Base-by-base conservation (phyloP, 2,888 invertebrate genomes). In the Trissoscelio sp. region DNA sequence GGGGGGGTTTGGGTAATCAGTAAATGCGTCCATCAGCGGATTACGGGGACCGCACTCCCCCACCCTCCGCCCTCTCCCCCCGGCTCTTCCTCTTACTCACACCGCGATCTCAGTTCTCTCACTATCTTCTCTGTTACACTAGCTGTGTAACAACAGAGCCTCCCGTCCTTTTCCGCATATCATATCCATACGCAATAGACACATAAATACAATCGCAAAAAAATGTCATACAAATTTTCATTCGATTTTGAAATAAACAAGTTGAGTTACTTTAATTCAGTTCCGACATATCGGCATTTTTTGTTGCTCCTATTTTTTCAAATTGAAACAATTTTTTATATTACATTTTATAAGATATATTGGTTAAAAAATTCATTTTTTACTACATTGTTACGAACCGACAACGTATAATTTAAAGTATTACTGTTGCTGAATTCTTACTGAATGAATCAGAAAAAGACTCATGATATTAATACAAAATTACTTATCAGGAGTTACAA, bases 21-120 rank as follows among this genome's bases (percentile, higher is more conserved):
- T 88, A 88, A 88, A 88, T 89, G 89, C 88, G 88, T 88, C 89
- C 88, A 89, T 89, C 88, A 88, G 88, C 87, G 88, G 88, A 88
- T 89, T 89, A 88, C 87, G 86, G 85, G 86, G 87, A 87, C 88
- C 87, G 84, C 86, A 85, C 85, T 85, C 84, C 85, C 84, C n/a
- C n/a, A 83, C 81, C 81, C 83, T 78, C 79, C 81, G 78, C 79
- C 58, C 80, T 69, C 42, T 34, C 11, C 22, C 66, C 34, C 37
- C 39, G 9, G 74, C 84, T 53, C 67, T 80, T 77, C 83, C 72
- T 79, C 74, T 74, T 64, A 74, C 79, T 75, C 80, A 74, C 75
- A 55, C 83, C 67, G 62, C 80, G 78, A 79, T 81, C 77, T 79
- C 79, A 78, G 78, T 67, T 77, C 78, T 72, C 79, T 80, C 79